Conservation (phyloP, 2,888 invertebrate species). For the Eristalinus sepulchralis region DNA sequence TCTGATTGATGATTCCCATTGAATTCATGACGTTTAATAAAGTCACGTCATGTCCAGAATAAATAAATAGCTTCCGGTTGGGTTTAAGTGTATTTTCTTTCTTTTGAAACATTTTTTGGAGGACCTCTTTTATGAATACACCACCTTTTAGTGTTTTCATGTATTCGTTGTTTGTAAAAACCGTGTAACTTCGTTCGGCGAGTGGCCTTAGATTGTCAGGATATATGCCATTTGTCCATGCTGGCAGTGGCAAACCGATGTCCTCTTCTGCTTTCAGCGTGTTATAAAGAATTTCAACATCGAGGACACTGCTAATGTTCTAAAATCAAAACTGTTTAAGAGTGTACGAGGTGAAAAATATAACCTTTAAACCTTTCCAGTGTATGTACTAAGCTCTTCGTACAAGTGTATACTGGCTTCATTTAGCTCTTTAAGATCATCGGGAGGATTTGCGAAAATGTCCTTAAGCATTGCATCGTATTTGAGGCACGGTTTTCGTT, state of each 20-base stretch:
- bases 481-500: slow-evolving; percentile 83
- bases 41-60: slow-evolving; percentile 92
- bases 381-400: slow-evolving; percentile 83
- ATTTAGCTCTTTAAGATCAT: slow-evolving; percentile 82
- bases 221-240: slow-evolving; percentile 87
- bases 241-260: slow-evolving; percentile 86
- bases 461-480: slow-evolving; percentile 82
- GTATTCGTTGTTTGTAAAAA: slow-evolving; percentile 86
- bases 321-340: slow-evolving; percentile 70
- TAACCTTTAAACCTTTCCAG: slow-evolving; percentile 80
- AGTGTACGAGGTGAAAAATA: not conserved
- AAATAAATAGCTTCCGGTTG: slow-evolving; percentile 85
- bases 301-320: slow-evolving; percentile 83
- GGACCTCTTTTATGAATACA: slow-evolving; percentile 86
- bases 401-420: slow-evolving; percentile 84
- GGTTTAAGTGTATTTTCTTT: slow-evolving; percentile 80
- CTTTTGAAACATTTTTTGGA: slow-evolving; percentile 84
- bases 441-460: slow-evolving; percentile 81
- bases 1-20: slow-evolving; percentile 85
- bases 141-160: slow-evolving; percentile 89
- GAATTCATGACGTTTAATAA: slow-evolving; percentile 89
- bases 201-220: slow-evolving; percentile 86
- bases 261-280: slow-evolving; percentile 86
- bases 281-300: slow-evolving; percentile 88
- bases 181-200: slow-evolving; percentile 86